phyloP scores from a whole-genome alignment of 2,888 invertebrate genomes.

The Eristalis intricaria region DNA sequence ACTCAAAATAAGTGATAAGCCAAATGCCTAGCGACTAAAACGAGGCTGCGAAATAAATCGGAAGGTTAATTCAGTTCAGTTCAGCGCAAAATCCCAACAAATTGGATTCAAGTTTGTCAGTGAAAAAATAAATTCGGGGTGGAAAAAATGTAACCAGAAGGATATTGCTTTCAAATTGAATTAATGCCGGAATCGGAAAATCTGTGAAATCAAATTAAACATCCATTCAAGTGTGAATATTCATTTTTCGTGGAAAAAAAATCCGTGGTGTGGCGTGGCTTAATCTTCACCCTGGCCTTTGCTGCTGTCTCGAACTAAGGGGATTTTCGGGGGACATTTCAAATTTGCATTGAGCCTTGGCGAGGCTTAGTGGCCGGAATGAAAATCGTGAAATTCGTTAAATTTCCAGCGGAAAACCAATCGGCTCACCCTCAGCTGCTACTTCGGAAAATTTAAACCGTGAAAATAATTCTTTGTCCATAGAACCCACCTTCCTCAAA shows the following conservation, averaged over 20 bases:
- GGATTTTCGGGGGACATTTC: too few relatives aligned
- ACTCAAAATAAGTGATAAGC: neutral
- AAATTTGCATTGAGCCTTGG: too few relatives aligned
- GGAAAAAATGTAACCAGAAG: conserved; percentile 19
- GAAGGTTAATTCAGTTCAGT: neutral
- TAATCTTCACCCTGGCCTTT: too few relatives aligned
- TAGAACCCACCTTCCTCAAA: conserved; percentile 20
- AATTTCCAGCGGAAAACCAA: neutral
- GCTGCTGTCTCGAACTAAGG: too few relatives aligned
- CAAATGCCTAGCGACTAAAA: neutral
- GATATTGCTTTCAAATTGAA: conserved; percentile 55
- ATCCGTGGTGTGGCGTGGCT: neutral
- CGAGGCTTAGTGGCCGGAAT: neutral
- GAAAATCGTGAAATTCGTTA: neutral
- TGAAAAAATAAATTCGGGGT: conserved; percentile 21
- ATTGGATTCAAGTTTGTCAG: neutral
- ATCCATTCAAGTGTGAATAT: conserved; percentile 12
- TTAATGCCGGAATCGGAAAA: conserved; percentile 21
- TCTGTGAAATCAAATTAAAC: conserved; percentile 19
- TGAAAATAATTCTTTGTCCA: conserved; percentile 36
- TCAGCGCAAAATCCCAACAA: neutral
- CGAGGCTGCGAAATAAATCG: neutral
- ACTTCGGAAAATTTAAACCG: neutral
- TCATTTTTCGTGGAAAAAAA: neutral
- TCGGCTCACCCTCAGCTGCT: neutral